Evolutionary conservation across 1,140 invertebrate species (phyloP).

Genomic region (Saccostrea glomerata): DNA sequence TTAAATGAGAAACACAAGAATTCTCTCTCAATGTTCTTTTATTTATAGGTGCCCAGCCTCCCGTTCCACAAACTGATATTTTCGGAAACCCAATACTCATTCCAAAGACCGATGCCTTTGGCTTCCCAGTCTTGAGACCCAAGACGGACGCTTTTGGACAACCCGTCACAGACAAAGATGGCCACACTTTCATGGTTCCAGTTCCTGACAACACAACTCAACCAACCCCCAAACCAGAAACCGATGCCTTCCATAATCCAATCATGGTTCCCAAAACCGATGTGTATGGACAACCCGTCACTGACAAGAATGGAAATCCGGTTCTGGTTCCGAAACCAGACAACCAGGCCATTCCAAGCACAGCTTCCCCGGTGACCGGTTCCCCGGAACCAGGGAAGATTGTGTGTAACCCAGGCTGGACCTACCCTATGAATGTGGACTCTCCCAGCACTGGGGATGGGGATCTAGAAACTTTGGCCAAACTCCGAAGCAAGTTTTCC

Average conservation of each 20-base stretch:
- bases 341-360: background rate
- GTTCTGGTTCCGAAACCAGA: slow-evolving; percentile 32
- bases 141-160: background rate
- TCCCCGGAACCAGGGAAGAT: slow-evolving; percentile 39
- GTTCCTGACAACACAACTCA: background rate
- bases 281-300: background rate
- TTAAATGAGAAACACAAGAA: background rate
- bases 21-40: background rate
- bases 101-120: slow-evolving; percentile 5
- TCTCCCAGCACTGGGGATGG: slow-evolving; percentile 58
- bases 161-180: background rate
- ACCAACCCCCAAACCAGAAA: slow-evolving; percentile 47
- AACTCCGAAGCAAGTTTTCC: slow-evolving; percentile 62
- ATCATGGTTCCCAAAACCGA: slow-evolving; percentile 8
- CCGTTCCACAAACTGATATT: slow-evolving; percentile 13
- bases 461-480: slow-evolving; percentile 65
- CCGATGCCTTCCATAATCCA: slow-evolving; percentile 45
- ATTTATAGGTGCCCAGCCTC: background rate
- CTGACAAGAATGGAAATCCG: background rate
- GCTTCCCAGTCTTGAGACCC: background rate
- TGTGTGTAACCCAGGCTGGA: slow-evolving; percentile 69
- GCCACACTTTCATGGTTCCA: slow-evolving; percentile 12
- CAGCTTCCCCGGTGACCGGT: background rate
- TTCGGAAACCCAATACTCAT: slow-evolving; percentile 22
- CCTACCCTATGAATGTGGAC: slow-evolving; percentile 62